Percentiles rank a stretch among this genome's conserved stretches.
These are phyloP conservation scores for Eleginops maclovinus DNA, from an alignment of 2,113 vertebrate genomes.

Conservation along the genomic window DNA sequence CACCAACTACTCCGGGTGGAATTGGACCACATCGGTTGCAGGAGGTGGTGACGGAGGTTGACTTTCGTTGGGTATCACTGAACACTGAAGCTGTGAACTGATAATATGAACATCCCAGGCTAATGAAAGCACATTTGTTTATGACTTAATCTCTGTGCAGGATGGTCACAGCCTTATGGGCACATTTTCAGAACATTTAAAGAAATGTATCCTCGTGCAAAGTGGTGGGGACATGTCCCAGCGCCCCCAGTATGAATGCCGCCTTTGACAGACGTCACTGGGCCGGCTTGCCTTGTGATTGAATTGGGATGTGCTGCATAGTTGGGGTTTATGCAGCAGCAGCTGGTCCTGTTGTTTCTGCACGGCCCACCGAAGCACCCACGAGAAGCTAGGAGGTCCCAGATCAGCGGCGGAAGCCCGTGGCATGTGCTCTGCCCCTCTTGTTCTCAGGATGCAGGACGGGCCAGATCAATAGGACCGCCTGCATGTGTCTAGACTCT, in stretches of 20 bases:
- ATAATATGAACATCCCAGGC: background rate
- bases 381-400: slow-evolving; percentile 64
- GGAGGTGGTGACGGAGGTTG: background rate
- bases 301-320: slow-evolving; percentile 43
- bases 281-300: slow-evolving; percentile 47
- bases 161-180: slow-evolving; percentile 6
- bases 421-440: slow-evolving; percentile 36
- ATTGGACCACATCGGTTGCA: slow-evolving; percentile 6
- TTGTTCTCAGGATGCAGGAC: slow-evolving; percentile 65
- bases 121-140: background rate
- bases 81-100: background rate
- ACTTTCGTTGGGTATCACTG: slow-evolving; percentile 6
- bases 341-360: slow-evolving; percentile 53
- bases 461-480: slow-evolving; percentile 54
- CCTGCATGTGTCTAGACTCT: slow-evolving; percentile 62
- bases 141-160: background rate
- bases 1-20: slow-evolving; percentile 2
- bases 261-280: slow-evolving; percentile 25
- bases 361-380: slow-evolving; percentile 49
- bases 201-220: no score
- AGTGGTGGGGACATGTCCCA: no score
- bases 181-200: no score
- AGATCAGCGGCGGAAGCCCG: slow-evolving; percentile 43
- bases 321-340: slow-evolving; percentile 50
- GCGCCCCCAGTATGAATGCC: no score